phyloP scores from a whole-genome alignment of 2,113 vertebrate genomes.

The Bostrychus sinensis region DNA sequence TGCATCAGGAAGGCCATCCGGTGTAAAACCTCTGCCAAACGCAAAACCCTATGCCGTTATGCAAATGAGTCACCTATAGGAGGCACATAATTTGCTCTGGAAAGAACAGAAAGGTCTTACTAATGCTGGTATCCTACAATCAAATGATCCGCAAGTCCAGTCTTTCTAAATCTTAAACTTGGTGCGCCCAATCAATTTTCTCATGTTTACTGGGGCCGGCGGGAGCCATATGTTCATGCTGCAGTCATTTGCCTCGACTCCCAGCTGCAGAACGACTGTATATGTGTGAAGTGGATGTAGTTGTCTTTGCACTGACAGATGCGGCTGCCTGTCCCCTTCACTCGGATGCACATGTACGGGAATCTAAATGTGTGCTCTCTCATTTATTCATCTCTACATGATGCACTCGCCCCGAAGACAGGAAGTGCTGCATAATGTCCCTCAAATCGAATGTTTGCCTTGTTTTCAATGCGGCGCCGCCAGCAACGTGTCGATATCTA shows the following conservation, averaged over 20 bases:
- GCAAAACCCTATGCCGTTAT: too few relatives aligned
- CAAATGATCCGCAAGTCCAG: background rate
- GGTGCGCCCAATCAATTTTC: conserved; percentile 22
- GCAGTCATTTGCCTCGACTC: conserved; percentile 37
- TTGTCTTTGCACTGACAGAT: conserved; percentile 34
- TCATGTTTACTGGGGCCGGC: conserved; percentile 21
- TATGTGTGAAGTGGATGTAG: conserved; percentile 34
- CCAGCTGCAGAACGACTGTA: conserved; percentile 40
- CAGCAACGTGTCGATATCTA: conserved; percentile 46
- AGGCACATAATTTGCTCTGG: background rate
- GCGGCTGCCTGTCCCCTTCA: conserved; percentile 6
- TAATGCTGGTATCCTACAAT: background rate
- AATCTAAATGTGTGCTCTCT: background rate
- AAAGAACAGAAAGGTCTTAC: background rate
- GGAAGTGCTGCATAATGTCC: conserved; percentile 18
- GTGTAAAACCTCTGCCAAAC: too few relatives aligned
- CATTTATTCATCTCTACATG: conserved; percentile 19
- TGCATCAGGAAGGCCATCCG: too few relatives aligned
- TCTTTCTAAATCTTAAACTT: background rate
- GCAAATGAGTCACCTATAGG: too few relatives aligned
- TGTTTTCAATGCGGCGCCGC: conserved; percentile 20
- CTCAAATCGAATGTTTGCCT: conserved; percentile 44
- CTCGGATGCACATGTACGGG: conserved; percentile 10
- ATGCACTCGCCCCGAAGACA: conserved; percentile 18
- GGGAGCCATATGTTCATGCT: conserved; percentile 40